These are phyloP conservation scores for Gymnothorax javanicus DNA, from an alignment of 2,797 vertebrate genomes.

Conservation along the genomic window DNA sequence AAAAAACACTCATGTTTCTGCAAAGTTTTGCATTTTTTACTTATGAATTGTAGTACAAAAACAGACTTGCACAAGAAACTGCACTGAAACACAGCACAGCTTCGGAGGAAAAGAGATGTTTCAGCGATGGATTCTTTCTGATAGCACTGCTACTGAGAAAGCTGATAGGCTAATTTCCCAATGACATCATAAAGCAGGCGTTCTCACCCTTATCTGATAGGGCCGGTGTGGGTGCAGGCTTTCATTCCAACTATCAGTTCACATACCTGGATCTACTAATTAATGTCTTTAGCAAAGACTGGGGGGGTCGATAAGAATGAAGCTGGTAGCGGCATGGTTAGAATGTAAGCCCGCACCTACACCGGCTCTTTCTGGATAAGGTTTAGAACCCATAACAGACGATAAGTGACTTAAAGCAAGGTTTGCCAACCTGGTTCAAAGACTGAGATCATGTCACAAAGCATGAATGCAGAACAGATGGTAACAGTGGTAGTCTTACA, in stretches of 20 bases:
- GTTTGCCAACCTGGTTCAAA: not conserved
- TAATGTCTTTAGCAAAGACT: too few relatives aligned
- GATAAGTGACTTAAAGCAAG: not conserved
- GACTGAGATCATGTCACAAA: not conserved
- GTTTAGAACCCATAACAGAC: too few relatives aligned
- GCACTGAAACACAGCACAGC: not conserved
- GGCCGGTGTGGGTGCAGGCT: too few relatives aligned
- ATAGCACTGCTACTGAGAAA: too few relatives aligned
- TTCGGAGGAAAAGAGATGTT: not conserved
- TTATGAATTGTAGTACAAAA: conserved; percentile 31
- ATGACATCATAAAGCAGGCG: not conserved
- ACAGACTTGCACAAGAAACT: not conserved
- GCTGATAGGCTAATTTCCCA: not conserved
- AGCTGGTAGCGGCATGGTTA: too few relatives aligned
- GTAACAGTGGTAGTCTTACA: not conserved
- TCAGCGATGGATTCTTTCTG: not conserved
- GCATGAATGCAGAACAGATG: not conserved
- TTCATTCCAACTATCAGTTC: too few relatives aligned
- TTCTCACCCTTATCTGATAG: too few relatives aligned
- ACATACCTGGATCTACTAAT: too few relatives aligned
- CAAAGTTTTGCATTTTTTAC: conserved; percentile 26
- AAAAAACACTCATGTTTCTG: not conserved
- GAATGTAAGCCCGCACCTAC: too few relatives aligned
- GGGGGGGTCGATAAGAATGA: too few relatives aligned
- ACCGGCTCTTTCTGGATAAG: too few relatives aligned